Percentiles rank a stretch among this genome's conserved stretches.
phyloP scores from a whole-genome alignment of 2,113 vertebrate species.

The Suncus etruscus region DNA sequence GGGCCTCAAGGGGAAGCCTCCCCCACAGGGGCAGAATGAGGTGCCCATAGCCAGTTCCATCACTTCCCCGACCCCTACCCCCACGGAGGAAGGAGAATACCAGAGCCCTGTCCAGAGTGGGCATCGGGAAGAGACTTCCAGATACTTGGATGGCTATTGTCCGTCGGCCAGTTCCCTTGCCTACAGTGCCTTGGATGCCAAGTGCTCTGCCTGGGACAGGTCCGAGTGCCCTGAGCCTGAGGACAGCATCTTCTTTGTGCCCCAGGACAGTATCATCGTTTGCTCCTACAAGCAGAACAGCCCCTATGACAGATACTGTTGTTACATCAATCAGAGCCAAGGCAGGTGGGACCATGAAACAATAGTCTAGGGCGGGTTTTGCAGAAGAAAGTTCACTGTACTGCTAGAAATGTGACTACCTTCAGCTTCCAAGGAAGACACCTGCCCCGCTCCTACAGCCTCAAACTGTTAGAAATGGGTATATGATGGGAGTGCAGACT shows the following conservation, averaged over 20 bases:
- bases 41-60: constrained; percentile 83
- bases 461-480: constrained; percentile 83
- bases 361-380: constrained; percentile 84
- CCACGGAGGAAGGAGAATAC: constrained; percentile 79
- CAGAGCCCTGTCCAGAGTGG: constrained; percentile 81
- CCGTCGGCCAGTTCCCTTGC: constrained; percentile 80
- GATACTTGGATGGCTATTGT: constrained; percentile 88
- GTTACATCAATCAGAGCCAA: constrained; percentile 88
- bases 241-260: constrained; percentile 88
- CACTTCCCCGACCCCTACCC: constrained; percentile 63
- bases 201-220: constrained; percentile 82
- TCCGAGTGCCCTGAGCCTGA: constrained; percentile 82
- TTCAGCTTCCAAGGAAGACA: constrained; percentile 78
- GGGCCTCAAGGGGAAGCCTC: constrained; percentile 72
- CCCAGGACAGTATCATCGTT: constrained; percentile 89
- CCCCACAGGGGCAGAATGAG: constrained; percentile 59
- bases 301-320: constrained; percentile 90
- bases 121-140: constrained; percentile 85
- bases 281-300: constrained; percentile 89
- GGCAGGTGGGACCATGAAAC: constrained; percentile 89
- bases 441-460: constrained; percentile 86
- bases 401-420: constrained; percentile 67
- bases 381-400: constrained; percentile 63
- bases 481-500: constrained; percentile 85
- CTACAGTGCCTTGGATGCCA: constrained; percentile 87